These are phyloP conservation scores for Sinocyclocheilus rhinocerous DNA, from an alignment of 2,113 vertebrate genomes.

Conservation along the genomic window DNA sequence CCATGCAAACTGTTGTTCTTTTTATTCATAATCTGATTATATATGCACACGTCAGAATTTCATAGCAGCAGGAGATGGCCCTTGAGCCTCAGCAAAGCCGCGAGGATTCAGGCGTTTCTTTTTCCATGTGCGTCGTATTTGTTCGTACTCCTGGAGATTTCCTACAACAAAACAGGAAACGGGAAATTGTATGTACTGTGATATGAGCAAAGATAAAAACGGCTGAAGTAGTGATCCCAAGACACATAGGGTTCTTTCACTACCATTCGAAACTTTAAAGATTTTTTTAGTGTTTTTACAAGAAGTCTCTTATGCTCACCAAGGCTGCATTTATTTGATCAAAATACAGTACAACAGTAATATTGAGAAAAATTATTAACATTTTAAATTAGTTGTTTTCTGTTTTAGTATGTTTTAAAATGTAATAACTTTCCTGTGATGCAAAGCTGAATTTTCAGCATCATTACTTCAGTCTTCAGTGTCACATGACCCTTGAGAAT, in stretches of 20 bases:
- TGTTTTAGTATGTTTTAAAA: neutral
- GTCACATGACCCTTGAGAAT: neutral
- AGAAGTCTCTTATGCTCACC: neutral
- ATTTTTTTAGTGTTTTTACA: no score
- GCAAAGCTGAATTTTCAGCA: no score
- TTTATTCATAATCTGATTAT: conserved; percentile 36
- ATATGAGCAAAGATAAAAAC: conserved; percentile 7
- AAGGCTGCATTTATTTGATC: neutral
- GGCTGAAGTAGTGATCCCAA: neutral
- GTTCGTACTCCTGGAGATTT: neutral
- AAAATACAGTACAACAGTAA: neutral
- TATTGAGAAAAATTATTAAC: neutral
- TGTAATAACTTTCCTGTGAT: no score
- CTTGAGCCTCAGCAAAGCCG: conserved; percentile 15
- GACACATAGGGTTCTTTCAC: neutral
- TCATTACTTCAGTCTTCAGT: neutral
- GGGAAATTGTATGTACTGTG: neutral
- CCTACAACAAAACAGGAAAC: neutral
- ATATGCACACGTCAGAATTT: conserved; percentile 28
- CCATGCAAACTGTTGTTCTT: conserved; percentile 24
- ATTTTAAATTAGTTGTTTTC: neutral
- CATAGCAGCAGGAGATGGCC: conserved; percentile 26
- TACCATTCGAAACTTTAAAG: no score
- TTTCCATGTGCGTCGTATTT: conserved; percentile 13
- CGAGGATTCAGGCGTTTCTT: neutral